Base-by-base conservation (phyloP, 2,797 vertebrate genomes). In the Loris lydekkerianus region DNA sequence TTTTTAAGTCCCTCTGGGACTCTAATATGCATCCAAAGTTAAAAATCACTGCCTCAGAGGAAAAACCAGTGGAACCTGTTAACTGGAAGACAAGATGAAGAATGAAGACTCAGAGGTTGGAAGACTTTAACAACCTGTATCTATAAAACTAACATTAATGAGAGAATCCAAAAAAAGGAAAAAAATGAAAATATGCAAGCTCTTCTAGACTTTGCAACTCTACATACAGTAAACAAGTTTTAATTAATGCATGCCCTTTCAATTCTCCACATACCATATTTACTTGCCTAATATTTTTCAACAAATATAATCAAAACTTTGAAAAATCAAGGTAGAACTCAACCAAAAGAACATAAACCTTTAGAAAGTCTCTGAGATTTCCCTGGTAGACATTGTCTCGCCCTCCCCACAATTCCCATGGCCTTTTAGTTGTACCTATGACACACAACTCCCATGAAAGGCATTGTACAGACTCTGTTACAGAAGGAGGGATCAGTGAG, bases 281-380 rank as follows among this genome's bases (percentile, higher is more conserved):
- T 90, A 88, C 20, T 73, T 75, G 46, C 29, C 58, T 84, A 95
- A 53, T 65, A 89, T 65, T 95, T 93, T 96, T 92, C 73, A 92
- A 75, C 8, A 93, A 34, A 91, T 85, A 91, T 73, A 81, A 91
- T 82, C 29, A 86, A 93, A 95, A 89, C 34, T 86, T 67, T 70
- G 67, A 93, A 46, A 77, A 92, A 73, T 75, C 37, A 67, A 96
- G n/a, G 23, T 53, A 91, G 60, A 95, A 46, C 46, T 78, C 40
- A 95, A 58, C 56, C n/a, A 76, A 72, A 91, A 78, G 34, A 70
- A 56, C 25, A n/a, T 70, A 78, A 86, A 93, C 80, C 60, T 65
- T 65, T 13, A 96, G 56, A 65, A 88, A 85, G 29, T 10, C n/a
- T 65, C 27, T 92, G 25, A 8, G 20, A 49, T 70, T 93, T 96